Percentiles rank a stretch among this genome's conserved stretches.
phyloP scores from a whole-genome alignment of 1,140 invertebrate species.

The Holcopasites calliopsidis region DNA sequence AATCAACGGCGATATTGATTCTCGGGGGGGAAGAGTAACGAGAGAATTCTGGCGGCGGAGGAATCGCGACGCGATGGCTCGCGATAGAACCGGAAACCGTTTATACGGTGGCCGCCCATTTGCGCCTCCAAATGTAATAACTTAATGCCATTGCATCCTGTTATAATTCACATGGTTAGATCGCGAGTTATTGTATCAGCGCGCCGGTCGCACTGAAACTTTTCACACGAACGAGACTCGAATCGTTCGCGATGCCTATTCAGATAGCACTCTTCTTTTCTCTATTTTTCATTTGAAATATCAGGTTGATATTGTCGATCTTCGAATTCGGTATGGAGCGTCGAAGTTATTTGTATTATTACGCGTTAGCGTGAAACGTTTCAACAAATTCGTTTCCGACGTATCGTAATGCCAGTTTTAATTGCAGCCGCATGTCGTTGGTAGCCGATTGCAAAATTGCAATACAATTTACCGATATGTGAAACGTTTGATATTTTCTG shows the following conservation, averaged over 20 bases:
- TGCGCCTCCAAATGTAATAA: constrained; percentile 38
- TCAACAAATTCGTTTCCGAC: background rate
- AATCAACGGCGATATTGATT: constrained; percentile 11
- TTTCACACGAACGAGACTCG: constrained; percentile 25
- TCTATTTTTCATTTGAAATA: background rate
- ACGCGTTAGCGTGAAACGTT: background rate
- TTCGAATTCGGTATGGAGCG: background rate
- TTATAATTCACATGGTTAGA: constrained; percentile 41
- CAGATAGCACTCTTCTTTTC: background rate
- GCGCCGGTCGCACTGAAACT: constrained; percentile 23
- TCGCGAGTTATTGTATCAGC: constrained; percentile 13
- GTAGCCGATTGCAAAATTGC: background rate
- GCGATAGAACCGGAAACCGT: constrained; percentile 33
- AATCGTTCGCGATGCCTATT: background rate
- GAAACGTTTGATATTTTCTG: no score
- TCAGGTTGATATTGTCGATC: background rate
- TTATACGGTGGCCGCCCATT: constrained; percentile 27
- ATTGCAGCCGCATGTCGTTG: background rate
- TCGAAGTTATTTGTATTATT: background rate
- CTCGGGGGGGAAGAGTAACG: background rate
- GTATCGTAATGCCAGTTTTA: background rate
- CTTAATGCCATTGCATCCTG: constrained; percentile 47
- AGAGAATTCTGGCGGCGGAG: constrained; percentile 25
- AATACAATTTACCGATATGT: background rate
- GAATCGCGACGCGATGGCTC: constrained; percentile 18